Evolutionary conservation across 2,888 invertebrate species (phyloP).

Genomic region (Tricholauxania praeusta): DNA sequence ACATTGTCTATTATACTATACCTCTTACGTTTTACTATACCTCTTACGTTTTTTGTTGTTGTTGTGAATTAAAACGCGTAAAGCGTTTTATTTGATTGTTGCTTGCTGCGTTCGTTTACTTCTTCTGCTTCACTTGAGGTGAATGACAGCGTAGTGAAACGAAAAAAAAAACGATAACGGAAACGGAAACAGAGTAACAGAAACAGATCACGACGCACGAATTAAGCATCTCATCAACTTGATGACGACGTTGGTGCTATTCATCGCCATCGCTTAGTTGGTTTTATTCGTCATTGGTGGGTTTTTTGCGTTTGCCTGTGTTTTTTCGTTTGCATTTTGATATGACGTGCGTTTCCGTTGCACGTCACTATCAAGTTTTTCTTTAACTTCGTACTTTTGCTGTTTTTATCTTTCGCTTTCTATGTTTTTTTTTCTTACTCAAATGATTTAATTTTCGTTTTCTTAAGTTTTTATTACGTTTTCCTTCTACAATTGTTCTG

Average conservation of each 20-base stretch:
- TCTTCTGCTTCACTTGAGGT: not conserved
- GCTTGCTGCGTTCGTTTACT: not conserved
- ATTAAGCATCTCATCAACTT: not conserved
- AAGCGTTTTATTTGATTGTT: constrained; percentile 8
- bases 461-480: not conserved
- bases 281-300: no score
- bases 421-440: not conserved
- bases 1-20: no score
- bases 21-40: no score
- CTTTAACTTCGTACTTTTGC: no score
- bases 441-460: constrained; percentile 1
- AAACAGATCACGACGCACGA: not conserved
- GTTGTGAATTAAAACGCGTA: not conserved
- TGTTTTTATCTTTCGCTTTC: not conserved
- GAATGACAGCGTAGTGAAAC: not conserved
- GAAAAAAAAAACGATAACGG: not conserved
- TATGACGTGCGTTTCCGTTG: no score
- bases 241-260: not conserved
- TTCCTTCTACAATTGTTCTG: not conserved
- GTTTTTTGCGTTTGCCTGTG: not conserved
- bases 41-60: no score
- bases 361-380: no score
- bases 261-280: no score
- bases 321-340: not conserved
- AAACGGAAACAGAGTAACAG: not conserved